These are phyloP conservation scores for Lordiphosa collinella DNA, from an alignment of 1,140 invertebrate species.

Conservation along the genomic window DNA sequence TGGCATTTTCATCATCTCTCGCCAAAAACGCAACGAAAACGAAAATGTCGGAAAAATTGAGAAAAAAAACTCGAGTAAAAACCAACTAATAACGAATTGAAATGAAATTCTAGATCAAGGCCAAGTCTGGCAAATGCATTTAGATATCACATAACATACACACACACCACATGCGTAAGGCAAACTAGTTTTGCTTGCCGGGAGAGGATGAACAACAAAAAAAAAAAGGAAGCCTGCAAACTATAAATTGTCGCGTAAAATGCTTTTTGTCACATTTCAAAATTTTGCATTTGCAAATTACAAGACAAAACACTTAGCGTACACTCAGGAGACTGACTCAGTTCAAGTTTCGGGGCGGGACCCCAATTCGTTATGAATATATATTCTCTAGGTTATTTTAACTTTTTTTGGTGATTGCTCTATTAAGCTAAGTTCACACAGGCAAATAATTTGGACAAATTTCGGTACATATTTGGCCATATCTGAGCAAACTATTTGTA, in stretches of 20 bases:
- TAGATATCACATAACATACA: slow-evolving; percentile 20
- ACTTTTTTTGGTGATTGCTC: too few species aligned
- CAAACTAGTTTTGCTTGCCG: slow-evolving; percentile 53
- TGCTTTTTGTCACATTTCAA: slow-evolving; percentile 67
- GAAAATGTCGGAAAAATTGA: slow-evolving; percentile 63
- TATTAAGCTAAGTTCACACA: too few species aligned
- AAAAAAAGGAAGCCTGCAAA: slow-evolving; percentile 54
- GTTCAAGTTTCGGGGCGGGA: slow-evolving; percentile 28
- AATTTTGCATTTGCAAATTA: slow-evolving; percentile 67
- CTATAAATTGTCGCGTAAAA: slow-evolving; percentile 64
- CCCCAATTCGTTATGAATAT: slow-evolving; percentile 25
- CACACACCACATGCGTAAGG: slow-evolving; percentile 57
- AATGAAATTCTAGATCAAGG: slow-evolving; percentile 71
- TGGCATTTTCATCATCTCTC: slow-evolving; percentile 3
- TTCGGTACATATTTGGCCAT: too few species aligned
- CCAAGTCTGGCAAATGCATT: slow-evolving; percentile 37
- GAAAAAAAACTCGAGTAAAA: neutral
- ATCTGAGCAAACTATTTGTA: too few species aligned
- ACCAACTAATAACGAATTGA: neutral
- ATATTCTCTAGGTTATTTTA: too few species aligned
- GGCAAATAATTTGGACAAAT: too few species aligned
- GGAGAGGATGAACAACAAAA: slow-evolving; percentile 36
- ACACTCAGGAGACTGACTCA: slow-evolving; percentile 33
- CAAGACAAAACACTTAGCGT: slow-evolving; percentile 72
- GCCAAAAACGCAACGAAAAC: slow-evolving; percentile 51